phyloP scores from a whole-genome alignment of 92 coral and sea anemone species.

The Parazoanthus swiftii region DNA sequence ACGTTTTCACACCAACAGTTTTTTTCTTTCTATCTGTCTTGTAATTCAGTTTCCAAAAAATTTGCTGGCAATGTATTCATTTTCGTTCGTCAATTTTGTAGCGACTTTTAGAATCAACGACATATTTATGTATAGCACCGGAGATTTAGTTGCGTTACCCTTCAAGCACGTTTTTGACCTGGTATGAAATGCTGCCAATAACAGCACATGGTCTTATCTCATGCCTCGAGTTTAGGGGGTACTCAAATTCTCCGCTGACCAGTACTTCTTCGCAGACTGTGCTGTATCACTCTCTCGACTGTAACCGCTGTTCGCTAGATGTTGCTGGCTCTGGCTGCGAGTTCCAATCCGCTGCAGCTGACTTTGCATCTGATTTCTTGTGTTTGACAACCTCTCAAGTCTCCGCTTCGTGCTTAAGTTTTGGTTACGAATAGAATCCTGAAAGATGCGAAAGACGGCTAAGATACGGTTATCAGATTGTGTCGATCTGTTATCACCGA shows the following conservation, averaged over 20 bases:
- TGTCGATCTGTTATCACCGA: no score
- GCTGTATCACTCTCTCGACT: not conserved
- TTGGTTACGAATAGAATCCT: conserved; percentile 67
- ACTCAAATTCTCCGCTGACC: conserved; percentile 36
- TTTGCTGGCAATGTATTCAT: no score
- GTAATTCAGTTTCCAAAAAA: no score
- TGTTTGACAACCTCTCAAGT: conserved; percentile 55
- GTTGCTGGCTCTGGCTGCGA: conserved; percentile 33
- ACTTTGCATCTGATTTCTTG: conserved; percentile 58
- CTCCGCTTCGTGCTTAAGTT: conserved; percentile 64
- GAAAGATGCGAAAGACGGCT: not conserved
- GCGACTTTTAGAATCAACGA: no score
- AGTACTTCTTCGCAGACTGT: conserved; percentile 19
- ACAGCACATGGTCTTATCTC: not conserved
- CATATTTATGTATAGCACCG: no score
- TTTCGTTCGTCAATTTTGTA: no score
- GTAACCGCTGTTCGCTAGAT: conserved; percentile 34
- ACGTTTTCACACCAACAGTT: no score
- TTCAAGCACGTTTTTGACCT: no score
- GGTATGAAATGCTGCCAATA: not conserved
- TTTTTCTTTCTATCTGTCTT: no score
- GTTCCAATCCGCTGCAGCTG: conserved; percentile 45
- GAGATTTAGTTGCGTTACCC: not conserved
- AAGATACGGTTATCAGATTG: no score
- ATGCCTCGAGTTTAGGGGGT: not conserved